phyloP scores from a whole-genome alignment of 2,113 vertebrate genomes.

The Enhydra lutris region DNA sequence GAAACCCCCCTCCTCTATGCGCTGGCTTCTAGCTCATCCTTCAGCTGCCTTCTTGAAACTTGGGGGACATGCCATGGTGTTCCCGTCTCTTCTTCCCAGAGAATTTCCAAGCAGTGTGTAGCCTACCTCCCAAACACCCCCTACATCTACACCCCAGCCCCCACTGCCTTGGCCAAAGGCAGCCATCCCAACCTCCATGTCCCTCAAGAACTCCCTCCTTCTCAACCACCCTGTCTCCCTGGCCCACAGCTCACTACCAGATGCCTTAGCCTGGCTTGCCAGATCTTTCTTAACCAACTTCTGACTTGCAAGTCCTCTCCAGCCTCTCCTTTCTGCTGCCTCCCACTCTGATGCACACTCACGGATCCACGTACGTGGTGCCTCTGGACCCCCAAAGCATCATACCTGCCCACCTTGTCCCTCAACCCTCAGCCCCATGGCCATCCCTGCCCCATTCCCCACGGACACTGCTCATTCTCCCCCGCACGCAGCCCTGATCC shows the following conservation, averaged over 20 bases:
- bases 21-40: neutral
- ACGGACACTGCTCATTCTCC: neutral
- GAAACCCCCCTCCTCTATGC: neutral
- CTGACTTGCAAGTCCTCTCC: fast-evolving
- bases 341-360: neutral
- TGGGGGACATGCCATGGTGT: fast-evolving
- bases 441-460: fast-evolving
- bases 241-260: neutral
- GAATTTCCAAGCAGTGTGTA: neutral
- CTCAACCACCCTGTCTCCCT: fast-evolving
- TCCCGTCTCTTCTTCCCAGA: neutral
- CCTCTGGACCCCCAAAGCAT: neutral
- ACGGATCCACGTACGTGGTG: neutral
- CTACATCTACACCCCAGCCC: fast-evolving
- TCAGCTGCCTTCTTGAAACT: neutral
- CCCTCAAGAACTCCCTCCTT: no score
- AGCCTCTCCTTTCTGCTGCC: neutral
- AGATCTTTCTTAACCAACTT: neutral
- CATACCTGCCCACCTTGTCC: neutral
- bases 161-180: neutral
- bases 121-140: neutral
- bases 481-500: neutral
- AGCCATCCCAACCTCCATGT: neutral
- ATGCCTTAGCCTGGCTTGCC: neutral
- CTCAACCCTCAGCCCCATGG: neutral